Base-by-base conservation (phyloP, 2,113 vertebrate species). In the Tichodroma muraria region DNA sequence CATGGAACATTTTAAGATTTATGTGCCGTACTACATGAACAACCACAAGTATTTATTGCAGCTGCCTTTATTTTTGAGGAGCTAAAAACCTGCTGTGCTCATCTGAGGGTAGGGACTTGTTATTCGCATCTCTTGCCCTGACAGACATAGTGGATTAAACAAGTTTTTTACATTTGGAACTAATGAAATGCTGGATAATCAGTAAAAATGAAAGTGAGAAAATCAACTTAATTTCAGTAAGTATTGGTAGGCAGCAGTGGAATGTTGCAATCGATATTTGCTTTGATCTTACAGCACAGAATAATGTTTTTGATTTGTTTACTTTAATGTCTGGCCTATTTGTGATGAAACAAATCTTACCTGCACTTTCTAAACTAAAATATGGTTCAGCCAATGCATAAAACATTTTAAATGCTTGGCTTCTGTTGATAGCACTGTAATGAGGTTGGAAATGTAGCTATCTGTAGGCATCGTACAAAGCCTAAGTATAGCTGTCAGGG, bases 261-360 rank as follows among this genome's bases (percentile, higher is more conserved):
- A 90, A 80, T 24, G 45, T 31, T 61, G 23, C 56, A 78, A 61
- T 89, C 10, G 1, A 40, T 95, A 78, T 71, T 95, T 92, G 70
- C 49, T 84, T 88, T 88, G 50, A 88, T 91, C 54, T 84, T 75
- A 79, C 85, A 73, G 80, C 50, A 59, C 15, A 71, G 89, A 92
- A 75, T 53, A 69, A 88, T 90, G 56, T 25, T 90, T 87, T 77
- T 76, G 56, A 87, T 95, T 93, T 95, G 76, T 96, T 96, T 94
- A 68, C 93, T 96, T 94, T 91, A 93, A 88, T 25, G 64, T 73
- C 66, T 93, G 77, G 38, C 20, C 91, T 94, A 37, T 96, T 97
- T 94, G 94, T 73, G 75, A 87, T 77, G 85, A 86, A 95, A 89
- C 65, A 88, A 73, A 90, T 91, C 70, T 90, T 89, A 92, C 88